phyloP scores from a whole-genome alignment of 2,888 invertebrate species.

The Charanyca ferruginea region DNA sequence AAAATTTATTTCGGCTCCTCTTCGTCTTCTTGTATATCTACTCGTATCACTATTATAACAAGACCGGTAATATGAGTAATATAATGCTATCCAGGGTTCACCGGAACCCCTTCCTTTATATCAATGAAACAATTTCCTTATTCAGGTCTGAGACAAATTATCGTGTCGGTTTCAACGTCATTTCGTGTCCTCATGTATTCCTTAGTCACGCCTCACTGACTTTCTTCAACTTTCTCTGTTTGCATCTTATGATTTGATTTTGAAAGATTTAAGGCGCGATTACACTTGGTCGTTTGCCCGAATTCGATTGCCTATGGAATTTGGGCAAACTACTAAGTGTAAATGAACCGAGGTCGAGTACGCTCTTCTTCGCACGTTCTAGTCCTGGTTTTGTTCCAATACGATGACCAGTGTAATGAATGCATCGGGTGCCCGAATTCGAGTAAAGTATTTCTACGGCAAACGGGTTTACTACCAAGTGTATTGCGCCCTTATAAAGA shows the following conservation, averaged over 20 bases:
- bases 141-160: constrained; percentile 39
- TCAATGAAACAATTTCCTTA: constrained; percentile 59
- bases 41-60: constrained; percentile 12
- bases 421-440: no score
- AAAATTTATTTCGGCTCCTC: constrained; percentile 8
- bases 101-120: constrained; percentile 46
- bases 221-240: constrained; percentile 54
- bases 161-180: constrained; percentile 44
- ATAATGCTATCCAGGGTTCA: constrained; percentile 22
- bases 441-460: no score
- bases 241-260: constrained; percentile 31
- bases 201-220: constrained; percentile 39
- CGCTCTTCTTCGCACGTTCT: no score
- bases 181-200: constrained; percentile 47
- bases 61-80: constrained; percentile 6
- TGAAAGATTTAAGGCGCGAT: no score
- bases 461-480: no score
- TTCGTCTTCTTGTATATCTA: constrained; percentile 2
- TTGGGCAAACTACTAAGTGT: no score
- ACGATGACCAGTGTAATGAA: no score
- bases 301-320: no score
- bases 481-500: no score
- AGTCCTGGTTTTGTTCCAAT: no score
- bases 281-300: no score
- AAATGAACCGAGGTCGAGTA: no score